phyloP scores from a whole-genome alignment of 1,140 invertebrate genomes.

The Drosophila tristis region DNA sequence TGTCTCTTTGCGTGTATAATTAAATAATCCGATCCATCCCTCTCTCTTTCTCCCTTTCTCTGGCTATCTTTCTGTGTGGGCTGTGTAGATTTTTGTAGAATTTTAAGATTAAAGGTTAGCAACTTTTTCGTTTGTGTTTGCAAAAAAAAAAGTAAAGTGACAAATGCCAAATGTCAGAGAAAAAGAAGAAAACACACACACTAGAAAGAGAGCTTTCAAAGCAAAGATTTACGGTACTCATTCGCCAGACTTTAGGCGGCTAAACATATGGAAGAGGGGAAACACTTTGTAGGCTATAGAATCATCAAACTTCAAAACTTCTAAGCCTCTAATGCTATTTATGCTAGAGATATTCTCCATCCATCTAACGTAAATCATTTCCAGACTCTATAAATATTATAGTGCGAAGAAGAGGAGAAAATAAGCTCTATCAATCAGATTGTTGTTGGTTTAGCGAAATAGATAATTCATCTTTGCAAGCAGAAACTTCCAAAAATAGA shows the following conservation, averaged over 20 bases:
- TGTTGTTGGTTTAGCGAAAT: too few relatives aligned
- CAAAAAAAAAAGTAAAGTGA: conserved; percentile 34
- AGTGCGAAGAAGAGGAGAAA: too few relatives aligned
- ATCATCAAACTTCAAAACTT: too few relatives aligned
- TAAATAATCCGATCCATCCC: conserved; percentile 31
- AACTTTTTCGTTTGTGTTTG: conserved; percentile 39
- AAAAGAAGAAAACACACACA: conserved; percentile 30
- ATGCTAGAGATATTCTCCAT: too few relatives aligned
- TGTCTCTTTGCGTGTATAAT: conserved; percentile 42
- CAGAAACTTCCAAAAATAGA: too few relatives aligned
- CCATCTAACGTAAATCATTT: too few relatives aligned
- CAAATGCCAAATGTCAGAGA: conserved; percentile 60
- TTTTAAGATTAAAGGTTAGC: conserved; percentile 53
- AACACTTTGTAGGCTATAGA: too few relatives aligned
- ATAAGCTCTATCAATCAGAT: too few relatives aligned
- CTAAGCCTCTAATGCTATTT: too few relatives aligned
- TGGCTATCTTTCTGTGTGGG: conserved; percentile 10
- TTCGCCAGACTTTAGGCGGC: conserved; percentile 1
- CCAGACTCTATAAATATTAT: too few relatives aligned
- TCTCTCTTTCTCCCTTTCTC: conserved; percentile 4
- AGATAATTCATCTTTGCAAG: too few relatives aligned
- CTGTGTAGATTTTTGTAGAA: conserved; percentile 27
- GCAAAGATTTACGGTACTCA: conserved; percentile 10
- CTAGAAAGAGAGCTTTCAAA: neutral
- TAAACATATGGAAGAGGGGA: too few relatives aligned